Evolutionary conservation across 2,888 invertebrate species (phyloP), one percentile per base, ranked within the genome.

Genomic region (Callinectes sapidus): DNA sequence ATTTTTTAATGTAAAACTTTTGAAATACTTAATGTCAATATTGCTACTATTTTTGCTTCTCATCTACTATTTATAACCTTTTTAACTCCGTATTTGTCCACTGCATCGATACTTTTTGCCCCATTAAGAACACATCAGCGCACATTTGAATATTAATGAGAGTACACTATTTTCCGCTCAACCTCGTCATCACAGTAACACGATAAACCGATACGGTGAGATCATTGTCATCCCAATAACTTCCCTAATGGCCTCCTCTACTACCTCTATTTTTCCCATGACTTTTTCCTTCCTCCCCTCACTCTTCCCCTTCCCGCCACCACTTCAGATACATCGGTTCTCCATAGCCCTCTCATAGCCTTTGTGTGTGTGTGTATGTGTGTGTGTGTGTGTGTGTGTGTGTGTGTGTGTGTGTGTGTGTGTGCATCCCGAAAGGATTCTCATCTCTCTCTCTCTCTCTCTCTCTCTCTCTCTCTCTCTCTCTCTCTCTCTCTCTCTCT

Each of bases 141-240:
- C 35, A 32, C 16, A 35, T 81, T 35, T 81, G 81, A 81, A 81
- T 81, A 35, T 32, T 81, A 81, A 81, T 35, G 32, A 35, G 35
- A 81, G 81, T 81, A 81, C 81, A 81, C n/a, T 81, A 81, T 81
- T 81, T 35, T 35, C 18, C 81, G 35, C 81, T 81, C 81, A n/a
- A 16, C 16, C 35, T 32, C 35, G 13, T 10, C 81, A 81, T 35
- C 81, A 81, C 14, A 18, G 81, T 81, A 81, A 81, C 81, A 81
- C 35, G 35, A 35, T 81, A 81, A 35, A 35, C 81, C 35, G 81
- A 81, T 81, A 81, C 81, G 35, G 35, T n/a, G 13, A 81, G 81
- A 81, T 81, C 81, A 35, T 35, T 81, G 35, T 81, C 81, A 81
- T 14, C 13, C 81, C 81, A 81, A 35, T 81, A 81, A 35, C 35